Conservation (phyloP, 2,113 vertebrate genomes). For the Elanoides forficatus region DNA sequence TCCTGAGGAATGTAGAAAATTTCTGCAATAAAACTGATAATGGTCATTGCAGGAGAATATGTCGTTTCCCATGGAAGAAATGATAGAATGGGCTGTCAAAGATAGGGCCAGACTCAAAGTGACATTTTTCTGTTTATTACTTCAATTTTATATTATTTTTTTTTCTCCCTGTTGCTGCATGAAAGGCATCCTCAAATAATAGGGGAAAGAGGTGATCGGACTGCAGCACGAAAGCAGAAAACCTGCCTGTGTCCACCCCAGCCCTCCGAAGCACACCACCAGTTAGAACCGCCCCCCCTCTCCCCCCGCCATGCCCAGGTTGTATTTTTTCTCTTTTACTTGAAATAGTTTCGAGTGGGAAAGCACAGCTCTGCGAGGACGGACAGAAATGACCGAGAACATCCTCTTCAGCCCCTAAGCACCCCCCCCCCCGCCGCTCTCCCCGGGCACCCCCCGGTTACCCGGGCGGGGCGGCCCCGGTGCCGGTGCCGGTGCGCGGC, state of each 20-base stretch:
- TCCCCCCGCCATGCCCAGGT: too few species aligned
- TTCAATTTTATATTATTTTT: background rate
- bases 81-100: background rate
- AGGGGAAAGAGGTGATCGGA: background rate
- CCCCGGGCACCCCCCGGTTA: too few species aligned
- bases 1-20: background rate
- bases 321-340: too few species aligned
- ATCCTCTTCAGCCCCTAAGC: too few species aligned
- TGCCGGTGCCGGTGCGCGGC: background rate
- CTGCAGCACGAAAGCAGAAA: background rate
- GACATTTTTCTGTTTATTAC: background rate
- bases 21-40: background rate
- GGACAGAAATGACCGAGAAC: too few species aligned
- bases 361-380: too few species aligned
- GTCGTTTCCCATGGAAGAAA: background rate
- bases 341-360: too few species aligned
- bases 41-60: background rate
- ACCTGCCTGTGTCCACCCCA: background rate
- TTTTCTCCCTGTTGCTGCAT: fast-evolving
- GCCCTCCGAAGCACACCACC: background rate
- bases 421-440: too few species aligned
- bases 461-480: too few species aligned
- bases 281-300: too few species aligned
- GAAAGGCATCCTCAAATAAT: background rate
- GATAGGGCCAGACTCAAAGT: background rate